Conservation (phyloP, 2,113 vertebrate species). For the Donacobius atricapilla region DNA sequence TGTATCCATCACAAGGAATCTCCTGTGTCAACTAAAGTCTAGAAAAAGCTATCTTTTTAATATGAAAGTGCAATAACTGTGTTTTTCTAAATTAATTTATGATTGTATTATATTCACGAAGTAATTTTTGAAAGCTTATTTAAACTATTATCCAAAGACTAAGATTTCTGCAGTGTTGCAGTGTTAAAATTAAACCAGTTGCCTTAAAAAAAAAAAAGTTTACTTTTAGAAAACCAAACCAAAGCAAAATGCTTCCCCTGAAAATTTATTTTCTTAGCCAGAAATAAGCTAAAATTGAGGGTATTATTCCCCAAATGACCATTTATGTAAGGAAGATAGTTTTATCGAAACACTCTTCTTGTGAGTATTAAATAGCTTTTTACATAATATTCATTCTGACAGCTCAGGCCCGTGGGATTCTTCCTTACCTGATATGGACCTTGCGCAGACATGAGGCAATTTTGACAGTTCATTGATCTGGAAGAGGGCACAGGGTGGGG, state of each 20-base stretch:
- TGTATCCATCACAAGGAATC: background rate
- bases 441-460: background rate
- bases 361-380: background rate
- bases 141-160: background rate
- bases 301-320: background rate
- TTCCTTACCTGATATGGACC: background rate
- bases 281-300: background rate
- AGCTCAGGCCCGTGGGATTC: background rate
- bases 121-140: background rate
- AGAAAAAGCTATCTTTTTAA: background rate
- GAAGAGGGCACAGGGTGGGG: background rate
- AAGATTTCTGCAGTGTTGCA: background rate
- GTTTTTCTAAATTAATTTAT: background rate
- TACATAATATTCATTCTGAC: background rate
- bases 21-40: background rate
- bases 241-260: rapidly evolving
- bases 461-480: background rate
- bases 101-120: background rate
- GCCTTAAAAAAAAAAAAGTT: too few species aligned
- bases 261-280: background rate
- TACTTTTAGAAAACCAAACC: background rate
- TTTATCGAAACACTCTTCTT: background rate
- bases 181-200: background rate
- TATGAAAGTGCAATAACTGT: background rate
- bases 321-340: background rate